Conservation (phyloP, 2,888 invertebrate species). For the Metallyticus violacea region DNA sequence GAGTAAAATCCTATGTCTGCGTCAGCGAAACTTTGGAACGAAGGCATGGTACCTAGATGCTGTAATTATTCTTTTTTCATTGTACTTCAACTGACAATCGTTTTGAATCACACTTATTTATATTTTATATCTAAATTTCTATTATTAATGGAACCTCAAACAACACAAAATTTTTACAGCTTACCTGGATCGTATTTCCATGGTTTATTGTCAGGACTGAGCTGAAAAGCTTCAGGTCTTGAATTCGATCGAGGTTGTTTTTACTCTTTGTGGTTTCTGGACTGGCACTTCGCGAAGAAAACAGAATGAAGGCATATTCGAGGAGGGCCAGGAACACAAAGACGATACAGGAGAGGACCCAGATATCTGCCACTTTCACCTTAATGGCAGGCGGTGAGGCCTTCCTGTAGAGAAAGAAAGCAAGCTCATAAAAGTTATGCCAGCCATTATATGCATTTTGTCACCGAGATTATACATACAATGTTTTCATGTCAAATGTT, state of each 20-base stretch:
- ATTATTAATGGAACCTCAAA: not conserved
- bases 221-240: not conserved
- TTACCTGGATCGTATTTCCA: not conserved
- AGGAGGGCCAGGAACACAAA: conserved; percentile 23
- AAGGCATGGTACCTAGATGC: too few relatives aligned
- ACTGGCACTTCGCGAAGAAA: not conserved
- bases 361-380: conserved; percentile 7
- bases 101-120: too few relatives aligned
- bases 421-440: too few relatives aligned
- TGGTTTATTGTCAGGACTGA: not conserved
- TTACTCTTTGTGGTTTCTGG: too few relatives aligned
- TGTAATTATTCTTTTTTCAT: too few relatives aligned
- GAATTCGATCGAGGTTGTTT: not conserved
- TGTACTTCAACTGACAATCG: too few relatives aligned
- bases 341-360: conserved; percentile 18
- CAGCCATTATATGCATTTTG: too few relatives aligned
- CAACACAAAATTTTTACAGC: not conserved
- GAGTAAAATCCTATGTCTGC: too few relatives aligned
- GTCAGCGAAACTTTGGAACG: too few relatives aligned
- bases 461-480: too few relatives aligned
- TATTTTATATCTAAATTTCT: too few relatives aligned
- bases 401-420: not conserved
- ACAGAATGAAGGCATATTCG: conserved; percentile 14
- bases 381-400: conserved; percentile 1
- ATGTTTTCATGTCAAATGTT: too few relatives aligned